A percentile compares a stretch with the other conserved stretches of the same genome.
These are phyloP conservation scores for Tyto alba DNA, from an alignment of 2,113 vertebrate species.

Conservation along the genomic window DNA sequence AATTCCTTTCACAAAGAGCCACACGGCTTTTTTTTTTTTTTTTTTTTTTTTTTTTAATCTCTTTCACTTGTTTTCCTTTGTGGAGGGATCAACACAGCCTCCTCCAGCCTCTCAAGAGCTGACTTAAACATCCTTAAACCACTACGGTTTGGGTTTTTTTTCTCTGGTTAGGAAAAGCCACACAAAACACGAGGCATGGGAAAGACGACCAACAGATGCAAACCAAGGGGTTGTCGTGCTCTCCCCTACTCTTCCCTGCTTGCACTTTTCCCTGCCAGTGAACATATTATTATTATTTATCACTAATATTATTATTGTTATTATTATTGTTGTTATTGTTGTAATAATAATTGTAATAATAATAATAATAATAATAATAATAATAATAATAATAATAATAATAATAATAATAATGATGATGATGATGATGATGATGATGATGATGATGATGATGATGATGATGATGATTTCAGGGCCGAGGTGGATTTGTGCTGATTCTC, in stretches of 20 bases:
- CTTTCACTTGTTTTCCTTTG: not conserved
- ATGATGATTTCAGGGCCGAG: too few relatives aligned
- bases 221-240: not conserved
- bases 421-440: too few relatives aligned
- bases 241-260: not conserved
- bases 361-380: too few relatives aligned
- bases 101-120: not conserved
- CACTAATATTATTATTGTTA: too few relatives aligned
- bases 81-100: too few relatives aligned
- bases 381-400: too few relatives aligned
- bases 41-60: not conserved
- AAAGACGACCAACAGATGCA: not conserved
- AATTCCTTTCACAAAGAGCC: not conserved
- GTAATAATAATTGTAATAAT: too few relatives aligned
- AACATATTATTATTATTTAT: too few relatives aligned
- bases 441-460: too few relatives aligned
- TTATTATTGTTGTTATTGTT: too few relatives aligned
- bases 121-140: not conserved
- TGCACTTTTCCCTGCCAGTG: not conserved
- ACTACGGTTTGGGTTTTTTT: not conserved
- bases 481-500: not conserved
- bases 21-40: not conserved
- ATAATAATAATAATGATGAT: too few relatives aligned
- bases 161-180: not conserved
- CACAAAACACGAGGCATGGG: not conserved